phyloP scores from a whole-genome alignment of 2,888 invertebrate genomes.

The Aphidius colemani region DNA sequence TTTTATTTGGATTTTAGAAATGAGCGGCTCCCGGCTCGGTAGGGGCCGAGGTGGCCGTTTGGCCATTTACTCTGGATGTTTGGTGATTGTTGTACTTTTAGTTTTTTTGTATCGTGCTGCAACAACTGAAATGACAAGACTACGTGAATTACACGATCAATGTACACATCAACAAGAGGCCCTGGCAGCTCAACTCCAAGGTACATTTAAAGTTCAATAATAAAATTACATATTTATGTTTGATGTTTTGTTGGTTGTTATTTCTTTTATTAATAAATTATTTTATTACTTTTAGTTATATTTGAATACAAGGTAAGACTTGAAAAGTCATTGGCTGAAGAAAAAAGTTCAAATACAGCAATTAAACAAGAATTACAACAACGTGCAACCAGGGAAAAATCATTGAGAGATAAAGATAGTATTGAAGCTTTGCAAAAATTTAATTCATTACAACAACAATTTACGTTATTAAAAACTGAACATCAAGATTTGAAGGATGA shows the following conservation, averaged over 20 bases:
- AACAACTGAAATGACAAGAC: slow-evolving; percentile 53
- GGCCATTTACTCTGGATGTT: slow-evolving; percentile 50
- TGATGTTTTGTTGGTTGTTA: background rate
- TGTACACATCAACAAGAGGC: slow-evolving; percentile 55
- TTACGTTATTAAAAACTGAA: slow-evolving; percentile 51
- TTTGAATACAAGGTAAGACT: slow-evolving; percentile 55
- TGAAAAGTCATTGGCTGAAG: slow-evolving; percentile 55
- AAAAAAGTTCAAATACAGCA: slow-evolving; percentile 54
- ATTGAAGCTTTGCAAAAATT: slow-evolving; percentile 51
- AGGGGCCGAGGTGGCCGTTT: slow-evolving; percentile 56
- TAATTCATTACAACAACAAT: slow-evolving; percentile 53
- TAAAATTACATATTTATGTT: background rate
- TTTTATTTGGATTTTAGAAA: slow-evolving; percentile 39
- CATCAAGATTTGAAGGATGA: slow-evolving; percentile 52
- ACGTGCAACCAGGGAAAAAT: slow-evolving; percentile 51
- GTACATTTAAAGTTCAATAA: slow-evolving; percentile 36
- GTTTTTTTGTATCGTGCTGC: slow-evolving; percentile 52
- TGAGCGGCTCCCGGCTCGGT: slow-evolving; percentile 56
- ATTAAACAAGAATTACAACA: slow-evolving; percentile 55
- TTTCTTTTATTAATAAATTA: background rate
- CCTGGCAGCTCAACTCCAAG: slow-evolving; percentile 54
- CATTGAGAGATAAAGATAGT: slow-evolving; percentile 52
- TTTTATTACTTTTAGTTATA: slow-evolving; percentile 45
- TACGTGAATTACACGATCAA: slow-evolving; percentile 50
- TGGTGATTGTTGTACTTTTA: slow-evolving; percentile 44